Conservation (phyloP, 1,140 invertebrate genomes). For the Pogonomyrmex californicus region DNA sequence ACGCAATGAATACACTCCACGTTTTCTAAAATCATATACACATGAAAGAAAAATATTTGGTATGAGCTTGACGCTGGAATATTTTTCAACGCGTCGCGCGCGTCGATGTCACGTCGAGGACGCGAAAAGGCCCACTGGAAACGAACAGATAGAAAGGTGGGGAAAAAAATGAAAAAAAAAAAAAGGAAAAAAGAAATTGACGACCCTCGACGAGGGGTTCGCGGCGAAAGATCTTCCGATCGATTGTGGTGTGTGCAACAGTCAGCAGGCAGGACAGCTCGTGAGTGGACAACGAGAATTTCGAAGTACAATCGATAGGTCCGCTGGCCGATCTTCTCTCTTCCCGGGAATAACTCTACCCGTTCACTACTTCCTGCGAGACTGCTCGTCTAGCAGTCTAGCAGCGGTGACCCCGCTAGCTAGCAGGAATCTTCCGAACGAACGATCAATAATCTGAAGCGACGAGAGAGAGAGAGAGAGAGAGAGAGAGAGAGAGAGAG, state of each 20-base stretch:
- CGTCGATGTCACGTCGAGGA: not conserved
- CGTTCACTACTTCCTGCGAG: conserved; percentile 73
- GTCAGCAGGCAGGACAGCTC: conserved; percentile 63
- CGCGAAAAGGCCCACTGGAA: conserved; percentile 14
- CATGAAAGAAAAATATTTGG: conserved; percentile 59
- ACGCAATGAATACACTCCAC: conserved; percentile 38
- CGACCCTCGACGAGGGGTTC: not conserved
- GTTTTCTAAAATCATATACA: conserved; percentile 44
- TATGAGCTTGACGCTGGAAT: conserved; percentile 36
- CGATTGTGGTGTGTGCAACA: conserved; percentile 67
- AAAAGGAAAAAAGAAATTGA: not conserved
- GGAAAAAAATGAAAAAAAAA: not conserved
- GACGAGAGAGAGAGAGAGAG: conserved; percentile 23
- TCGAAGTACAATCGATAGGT: conserved; percentile 76
- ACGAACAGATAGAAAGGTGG: conserved; percentile 19
- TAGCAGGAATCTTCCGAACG: conserved; percentile 77
- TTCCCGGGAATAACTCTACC: conserved; percentile 70
- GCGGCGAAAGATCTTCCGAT: conserved; percentile 43
- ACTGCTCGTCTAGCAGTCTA: conserved; percentile 77
- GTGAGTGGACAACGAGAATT: conserved; percentile 62
- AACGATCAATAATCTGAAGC: conserved; percentile 77
- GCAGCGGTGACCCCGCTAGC: conserved; percentile 73
- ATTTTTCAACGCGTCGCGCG: conserved; percentile 28
- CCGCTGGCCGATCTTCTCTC: conserved; percentile 74
- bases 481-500: not conserved